Base-by-base conservation (phyloP, 1,140 invertebrate species). In the Pachyrhynchus sulphureomaculatus region DNA sequence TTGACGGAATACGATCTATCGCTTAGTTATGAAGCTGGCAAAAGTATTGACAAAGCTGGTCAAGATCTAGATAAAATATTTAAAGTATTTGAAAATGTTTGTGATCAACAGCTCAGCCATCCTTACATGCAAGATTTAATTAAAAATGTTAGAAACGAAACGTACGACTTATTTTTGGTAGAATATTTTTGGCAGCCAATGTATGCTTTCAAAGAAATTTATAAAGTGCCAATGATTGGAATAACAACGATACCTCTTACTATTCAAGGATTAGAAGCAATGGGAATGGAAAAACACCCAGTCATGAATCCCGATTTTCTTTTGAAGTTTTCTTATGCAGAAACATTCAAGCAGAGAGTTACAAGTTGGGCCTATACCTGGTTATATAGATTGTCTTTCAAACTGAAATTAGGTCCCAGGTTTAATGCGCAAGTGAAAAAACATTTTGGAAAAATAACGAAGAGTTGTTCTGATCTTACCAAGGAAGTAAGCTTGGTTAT, bases 401-500 rank as follows among this genome's bases (percentile, higher is more conserved):
- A 6, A 0, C 4, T 36, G 2, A 47, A 53, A 34, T 2, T 33
- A 5, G 15, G 1, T 1, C n/a, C 37, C 10, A 6, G 4, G 26
- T 15, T 45, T 9, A 23, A 66, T 24, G 12, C 9, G 0, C 47
- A 62, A 21, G 13, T 54, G 1, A 47, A 13, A n/a, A 61, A 54
- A 34, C 58, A 65, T 48, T 65, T 68, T 32, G 39, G 33, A 5
- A 53, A 51, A 15, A 20, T 47, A 12, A 34, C 17, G 2, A 58
- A 54, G 23, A 21, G 23, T 13, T 1, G 29, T 18, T 2, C 64
- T 68, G 26, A 68, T 9, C 24, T 67, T 8, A 15, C 52, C 15
- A 72, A 71, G 26, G 79, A 81, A 67, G 71, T 80, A 0, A 78
- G 78, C 47, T 65, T 86, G 65, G 47, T 83, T 10, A 76, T 86